Evolutionary conservation across 2,888 invertebrate genomes (phyloP).

Genomic region (Rhagophthalmus giganteus): DNA sequence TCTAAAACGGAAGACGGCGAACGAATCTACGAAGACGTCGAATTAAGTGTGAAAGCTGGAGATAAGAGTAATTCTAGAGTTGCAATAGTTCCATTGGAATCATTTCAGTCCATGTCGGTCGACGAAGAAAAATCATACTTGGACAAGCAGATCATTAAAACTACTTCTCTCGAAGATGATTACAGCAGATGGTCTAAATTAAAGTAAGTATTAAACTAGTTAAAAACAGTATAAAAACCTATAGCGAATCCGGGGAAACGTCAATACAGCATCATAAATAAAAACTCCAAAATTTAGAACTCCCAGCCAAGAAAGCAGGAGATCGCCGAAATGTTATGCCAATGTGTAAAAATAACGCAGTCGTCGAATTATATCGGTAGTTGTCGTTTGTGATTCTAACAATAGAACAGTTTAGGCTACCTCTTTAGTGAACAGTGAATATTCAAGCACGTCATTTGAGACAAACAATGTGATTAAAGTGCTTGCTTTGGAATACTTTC

Average conservation of each 20-base stretch:
- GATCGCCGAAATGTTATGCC: too few species aligned
- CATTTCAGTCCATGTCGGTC: constrained; percentile 45
- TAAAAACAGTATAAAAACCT: background rate
- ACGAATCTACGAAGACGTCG: constrained; percentile 38
- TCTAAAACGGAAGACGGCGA: constrained; percentile 42
- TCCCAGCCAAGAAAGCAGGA: constrained; percentile 15
- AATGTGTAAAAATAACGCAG: constrained; percentile 33
- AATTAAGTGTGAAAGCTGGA: constrained; percentile 22
- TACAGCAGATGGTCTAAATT: constrained; percentile 54
- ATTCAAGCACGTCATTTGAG: constrained; percentile 37
- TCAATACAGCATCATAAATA: constrained; percentile 5
- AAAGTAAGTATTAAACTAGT: constrained; percentile 54
- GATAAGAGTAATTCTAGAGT: background rate
- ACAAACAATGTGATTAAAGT: constrained; percentile 22
- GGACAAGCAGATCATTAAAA: constrained; percentile 46
- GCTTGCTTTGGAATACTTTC: constrained; percentile 26
- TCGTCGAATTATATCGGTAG: constrained; percentile 37
- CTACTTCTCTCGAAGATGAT: constrained; percentile 48
- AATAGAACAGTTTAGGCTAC: constrained; percentile 45
- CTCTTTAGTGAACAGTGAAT: constrained; percentile 49
- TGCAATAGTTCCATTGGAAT: constrained; percentile 30
- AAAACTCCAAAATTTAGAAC: constrained; percentile 14
- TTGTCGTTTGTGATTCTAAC: constrained; percentile 45
- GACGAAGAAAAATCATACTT: constrained; percentile 47
- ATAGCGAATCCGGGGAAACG: background rate